A percentile compares a stretch with the other conserved stretches of the same genome.
Evolutionary conservation across 2,113 vertebrate species (phyloP).

Genomic region (Saccopteryx leptura): DNA sequence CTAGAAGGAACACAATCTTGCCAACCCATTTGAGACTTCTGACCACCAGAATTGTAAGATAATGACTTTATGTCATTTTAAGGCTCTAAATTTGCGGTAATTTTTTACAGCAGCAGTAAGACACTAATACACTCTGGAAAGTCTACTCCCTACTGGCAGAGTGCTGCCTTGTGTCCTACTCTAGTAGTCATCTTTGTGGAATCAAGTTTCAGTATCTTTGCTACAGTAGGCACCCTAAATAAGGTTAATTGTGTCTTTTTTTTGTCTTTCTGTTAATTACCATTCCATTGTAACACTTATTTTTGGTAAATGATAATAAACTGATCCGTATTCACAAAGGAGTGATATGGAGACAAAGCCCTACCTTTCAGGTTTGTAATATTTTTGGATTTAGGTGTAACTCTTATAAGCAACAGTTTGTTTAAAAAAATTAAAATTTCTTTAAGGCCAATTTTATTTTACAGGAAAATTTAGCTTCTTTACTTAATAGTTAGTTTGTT

Average conservation of each 20-base stretch:
- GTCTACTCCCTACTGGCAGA: not conserved
- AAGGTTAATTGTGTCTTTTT: constrained; percentile 3
- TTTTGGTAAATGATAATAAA: not conserved
- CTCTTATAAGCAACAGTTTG: not conserved
- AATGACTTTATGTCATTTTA: not conserved
- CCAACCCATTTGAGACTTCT: not conserved
- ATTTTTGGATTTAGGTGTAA: not conserved
- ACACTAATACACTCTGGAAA: not conserved
- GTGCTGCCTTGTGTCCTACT: not conserved
- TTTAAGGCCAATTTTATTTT: constrained; percentile 1
- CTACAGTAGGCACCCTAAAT: not conserved
- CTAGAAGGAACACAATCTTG: not conserved
- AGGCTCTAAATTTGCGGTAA: not conserved
- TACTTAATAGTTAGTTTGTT: constrained; percentile 21
- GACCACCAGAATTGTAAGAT: not conserved
- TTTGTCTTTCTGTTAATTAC: not conserved
- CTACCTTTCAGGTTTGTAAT: not conserved
- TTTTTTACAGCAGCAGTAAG: not conserved
- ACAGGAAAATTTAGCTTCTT: not conserved
- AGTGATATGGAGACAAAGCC: not conserved
- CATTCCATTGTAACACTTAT: not conserved
- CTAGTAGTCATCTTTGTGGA: not conserved
- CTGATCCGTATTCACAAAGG: not conserved
- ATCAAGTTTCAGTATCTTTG: not conserved
- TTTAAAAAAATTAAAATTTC: constrained; percentile 35